phyloP scores from a whole-genome alignment of 1,140 invertebrate genomes.

The Oryctes rhinoceros region DNA sequence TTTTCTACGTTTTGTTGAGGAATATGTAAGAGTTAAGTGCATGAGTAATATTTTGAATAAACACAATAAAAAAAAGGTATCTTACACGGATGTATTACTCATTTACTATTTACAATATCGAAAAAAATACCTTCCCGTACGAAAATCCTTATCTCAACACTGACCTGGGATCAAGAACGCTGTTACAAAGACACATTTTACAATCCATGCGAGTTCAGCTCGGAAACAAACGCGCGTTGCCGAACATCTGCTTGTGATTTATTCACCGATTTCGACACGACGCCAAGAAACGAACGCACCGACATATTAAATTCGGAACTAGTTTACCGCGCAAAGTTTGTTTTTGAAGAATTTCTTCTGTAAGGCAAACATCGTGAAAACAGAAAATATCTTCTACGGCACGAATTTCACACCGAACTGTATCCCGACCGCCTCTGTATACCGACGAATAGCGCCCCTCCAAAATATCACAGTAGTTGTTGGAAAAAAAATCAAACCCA shows the following conservation, averaged over 20 bases:
- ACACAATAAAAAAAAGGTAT: too few species aligned
- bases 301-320: constrained; percentile 7
- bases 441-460: constrained; percentile 1
- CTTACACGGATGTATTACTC: not conserved
- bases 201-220: constrained; percentile 9
- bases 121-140: not conserved
- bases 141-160: constrained; percentile 18
- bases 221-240: constrained; percentile 4
- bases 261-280: constrained; percentile 3
- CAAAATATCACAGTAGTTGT: constrained; percentile 23
- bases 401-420: constrained; percentile 5
- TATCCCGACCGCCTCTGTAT: not conserved
- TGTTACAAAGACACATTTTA: constrained; percentile 29
- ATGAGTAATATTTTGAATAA: too few species aligned
- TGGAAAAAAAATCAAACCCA: constrained; percentile 15
- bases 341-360: not conserved
- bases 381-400: not conserved
- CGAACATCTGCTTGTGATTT: constrained; percentile 24
- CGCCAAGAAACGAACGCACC: not conserved
- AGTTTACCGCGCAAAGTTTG: constrained; percentile 2
- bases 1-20: too few species aligned
- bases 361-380: not conserved
- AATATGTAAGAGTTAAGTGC: too few species aligned
- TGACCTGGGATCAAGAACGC: constrained; percentile 22
- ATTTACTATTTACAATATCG: not conserved